Percentiles rank a stretch among this genome's conserved stretches.
Conservation (phyloP, 2,113 vertebrate genomes). For the Orycteropus afer region DNA sequence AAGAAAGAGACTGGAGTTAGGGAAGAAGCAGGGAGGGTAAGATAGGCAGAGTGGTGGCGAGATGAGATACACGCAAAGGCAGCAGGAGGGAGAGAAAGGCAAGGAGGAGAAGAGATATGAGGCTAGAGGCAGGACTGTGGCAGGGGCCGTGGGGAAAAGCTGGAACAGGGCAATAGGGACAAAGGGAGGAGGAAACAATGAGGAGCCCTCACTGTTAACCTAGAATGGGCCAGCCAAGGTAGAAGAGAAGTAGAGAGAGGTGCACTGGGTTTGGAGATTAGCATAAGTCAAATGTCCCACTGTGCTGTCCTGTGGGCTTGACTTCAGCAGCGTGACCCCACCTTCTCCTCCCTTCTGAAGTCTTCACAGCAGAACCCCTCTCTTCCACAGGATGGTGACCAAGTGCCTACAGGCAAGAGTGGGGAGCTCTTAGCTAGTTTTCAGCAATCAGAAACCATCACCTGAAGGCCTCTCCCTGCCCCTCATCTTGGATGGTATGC, state of each 20-base stretch:
- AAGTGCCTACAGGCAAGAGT: neutral
- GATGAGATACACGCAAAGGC: neutral
- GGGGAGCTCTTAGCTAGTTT: neutral
- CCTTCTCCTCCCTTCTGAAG: neutral
- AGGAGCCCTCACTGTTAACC: neutral
- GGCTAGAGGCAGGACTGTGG: neutral
- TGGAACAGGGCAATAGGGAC: neutral
- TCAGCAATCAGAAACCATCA: neutral
- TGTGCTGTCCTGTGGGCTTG: neutral
- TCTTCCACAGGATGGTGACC: neutral
- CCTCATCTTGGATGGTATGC: neutral
- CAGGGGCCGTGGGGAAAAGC: neutral
- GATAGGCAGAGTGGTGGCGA: too few species aligned
- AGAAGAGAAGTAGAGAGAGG: neutral
- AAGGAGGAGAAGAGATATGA: neutral
- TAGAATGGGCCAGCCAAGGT: rapidly evolving
- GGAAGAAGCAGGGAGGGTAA: neutral
- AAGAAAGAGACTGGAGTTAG: neutral
- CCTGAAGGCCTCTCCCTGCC: too few species aligned
- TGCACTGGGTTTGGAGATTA: rapidly evolving
- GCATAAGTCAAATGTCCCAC: neutral
- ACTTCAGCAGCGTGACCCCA: neutral
- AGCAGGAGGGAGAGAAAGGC: neutral
- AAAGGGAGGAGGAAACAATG: neutral
- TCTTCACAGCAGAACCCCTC: neutral